These are phyloP conservation scores for Cotesia congregata DNA, from an alignment of 2,888 invertebrate species.

Conservation along the genomic window DNA sequence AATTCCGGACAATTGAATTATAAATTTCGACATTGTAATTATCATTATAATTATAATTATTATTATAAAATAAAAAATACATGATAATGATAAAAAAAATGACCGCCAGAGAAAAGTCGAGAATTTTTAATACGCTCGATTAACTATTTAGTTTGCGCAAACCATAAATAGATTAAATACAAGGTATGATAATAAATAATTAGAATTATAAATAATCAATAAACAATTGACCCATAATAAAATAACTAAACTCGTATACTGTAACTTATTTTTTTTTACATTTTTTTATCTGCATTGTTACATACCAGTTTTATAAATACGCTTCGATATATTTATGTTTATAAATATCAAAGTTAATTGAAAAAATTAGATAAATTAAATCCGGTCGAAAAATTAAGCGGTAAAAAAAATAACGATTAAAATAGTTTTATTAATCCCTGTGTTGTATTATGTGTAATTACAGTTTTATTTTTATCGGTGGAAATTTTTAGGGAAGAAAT, in stretches of 20 bases:
- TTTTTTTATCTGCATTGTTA: background rate
- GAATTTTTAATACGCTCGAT: background rate
- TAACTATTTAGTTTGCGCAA: background rate
- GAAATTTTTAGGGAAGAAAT: background rate
- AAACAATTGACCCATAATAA: background rate
- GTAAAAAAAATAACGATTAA: too few relatives aligned
- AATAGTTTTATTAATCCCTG: too few relatives aligned
- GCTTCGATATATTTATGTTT: too few relatives aligned
- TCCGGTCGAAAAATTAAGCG: too few relatives aligned
- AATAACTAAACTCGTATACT: background rate
- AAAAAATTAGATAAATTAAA: background rate
- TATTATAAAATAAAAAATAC: background rate
- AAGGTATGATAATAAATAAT: background rate
- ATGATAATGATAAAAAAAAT: background rate
- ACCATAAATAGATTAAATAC: background rate
- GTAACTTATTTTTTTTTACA: background rate
- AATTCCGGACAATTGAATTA: conserved; percentile 2
- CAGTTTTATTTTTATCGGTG: too few relatives aligned
- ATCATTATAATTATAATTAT: background rate
- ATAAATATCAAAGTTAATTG: background rate
- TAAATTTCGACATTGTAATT: background rate
- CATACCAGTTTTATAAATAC: background rate
- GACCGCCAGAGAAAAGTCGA: background rate
- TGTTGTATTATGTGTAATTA: too few relatives aligned
- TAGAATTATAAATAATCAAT: background rate